Evolutionary conservation across 2,888 invertebrate species (phyloP), one percentile per base, ranked within the genome.

Genomic region (Xylocampa areola): DNA sequence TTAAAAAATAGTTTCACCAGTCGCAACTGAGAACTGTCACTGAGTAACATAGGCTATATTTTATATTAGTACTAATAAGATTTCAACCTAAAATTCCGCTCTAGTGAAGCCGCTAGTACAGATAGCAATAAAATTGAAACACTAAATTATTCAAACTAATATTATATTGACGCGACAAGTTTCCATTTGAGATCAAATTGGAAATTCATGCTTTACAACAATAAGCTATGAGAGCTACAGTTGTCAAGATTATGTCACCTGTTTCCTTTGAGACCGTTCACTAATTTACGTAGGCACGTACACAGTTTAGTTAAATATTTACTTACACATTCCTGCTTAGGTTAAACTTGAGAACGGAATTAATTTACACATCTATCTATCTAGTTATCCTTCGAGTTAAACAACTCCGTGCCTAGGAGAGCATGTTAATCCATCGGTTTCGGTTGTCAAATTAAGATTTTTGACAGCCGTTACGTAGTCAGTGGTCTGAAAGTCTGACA

Each of bases 231-330:
- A n/a, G 2, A 7, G 21, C 21, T 21, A 21, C 8, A n/a, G 10
- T 11, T 21, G 35, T 35, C 35, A 35, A 6, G 35, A 35, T 19
- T 19, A 6, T 35, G 35, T 35, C 19, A 10, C n/a, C n/a, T 16
- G 16, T 8, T 16, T 19, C 36, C 21, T 36, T 36, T 36, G 36
- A 36, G 36, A 21, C 2, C 21, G 36, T 36, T 36, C 36, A 21
- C 21, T 21, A 21, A 36, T 36, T 21, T 36, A 36, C 11, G 36
- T 16, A 1, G 21, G n/a, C n/a, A 27, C 17, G 10, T 35, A n/a
- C 8, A 17, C 16, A 17, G 10, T 27, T 27, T 30, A 30, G 11
- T 30, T 13, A 30, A 30, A 30, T 13, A 30, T 30, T 30, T 27
- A 27, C 6, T 27, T 7, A 27, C 27, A n/a, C n/a, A n/a, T n/a